These are phyloP conservation scores for Theodoxus fluviatilis DNA, from an alignment of 2,888 invertebrate genomes.

Conservation along the genomic window DNA sequence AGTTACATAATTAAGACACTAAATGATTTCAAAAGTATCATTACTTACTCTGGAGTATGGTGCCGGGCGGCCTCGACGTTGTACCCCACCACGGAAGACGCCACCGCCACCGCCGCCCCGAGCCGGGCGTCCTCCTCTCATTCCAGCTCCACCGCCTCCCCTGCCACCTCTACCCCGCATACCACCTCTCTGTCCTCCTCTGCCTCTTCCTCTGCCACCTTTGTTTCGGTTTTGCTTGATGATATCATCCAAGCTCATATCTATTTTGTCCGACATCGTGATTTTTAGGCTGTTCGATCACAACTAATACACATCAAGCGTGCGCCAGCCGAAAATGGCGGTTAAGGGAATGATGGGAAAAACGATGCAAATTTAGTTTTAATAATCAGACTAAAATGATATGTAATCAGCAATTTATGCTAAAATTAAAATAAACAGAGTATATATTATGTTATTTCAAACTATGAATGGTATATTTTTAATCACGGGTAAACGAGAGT, in stretches of 20 bases:
- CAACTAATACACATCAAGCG: not conserved
- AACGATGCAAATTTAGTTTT: no score
- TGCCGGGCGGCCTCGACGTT: conserved; percentile 45
- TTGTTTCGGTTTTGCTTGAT: conserved; percentile 80
- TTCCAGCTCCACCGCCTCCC: conserved; percentile 56
- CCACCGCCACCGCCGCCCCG: conserved; percentile 63
- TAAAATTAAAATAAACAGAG: no score
- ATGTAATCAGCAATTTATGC: no score
- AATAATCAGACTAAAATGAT: no score
- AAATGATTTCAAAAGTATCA: no score
- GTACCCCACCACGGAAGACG: conserved; percentile 59
- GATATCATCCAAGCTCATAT: conserved; percentile 96
- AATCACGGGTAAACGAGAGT: no score
- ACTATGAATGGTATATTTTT: no score
- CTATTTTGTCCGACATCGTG: conserved; percentile 91
- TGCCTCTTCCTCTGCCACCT: conserved; percentile 71
- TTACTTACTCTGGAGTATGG: no score
- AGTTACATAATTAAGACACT: no score
- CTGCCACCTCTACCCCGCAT: conserved; percentile 47
- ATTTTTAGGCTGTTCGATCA: not conserved
- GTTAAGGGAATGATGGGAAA: no score
- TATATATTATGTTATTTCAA: no score
- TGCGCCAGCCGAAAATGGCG: not conserved
- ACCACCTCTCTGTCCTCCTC: conserved; percentile 64
- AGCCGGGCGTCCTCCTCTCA: conserved; percentile 58